These are phyloP conservation scores for Willowsia nigromaculata DNA, from an alignment of 2,888 invertebrate genomes.

Conservation along the genomic window DNA sequence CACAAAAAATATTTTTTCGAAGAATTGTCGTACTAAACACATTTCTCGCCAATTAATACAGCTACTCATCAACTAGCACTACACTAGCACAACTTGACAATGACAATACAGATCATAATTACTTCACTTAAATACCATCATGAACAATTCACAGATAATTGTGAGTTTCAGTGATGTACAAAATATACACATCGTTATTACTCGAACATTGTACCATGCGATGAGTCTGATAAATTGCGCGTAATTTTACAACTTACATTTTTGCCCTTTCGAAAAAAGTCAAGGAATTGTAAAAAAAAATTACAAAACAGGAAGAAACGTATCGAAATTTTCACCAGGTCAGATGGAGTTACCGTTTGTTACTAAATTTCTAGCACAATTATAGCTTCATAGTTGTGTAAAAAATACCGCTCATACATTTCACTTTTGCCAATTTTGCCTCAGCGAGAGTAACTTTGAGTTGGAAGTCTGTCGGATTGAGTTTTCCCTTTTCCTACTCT, in stretches of 20 bases:
- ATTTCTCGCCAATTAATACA: not conserved
- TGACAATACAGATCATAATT: not conserved
- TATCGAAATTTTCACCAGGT: too few species aligned
- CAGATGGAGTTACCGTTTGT: too few species aligned
- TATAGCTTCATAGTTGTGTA: too few species aligned
- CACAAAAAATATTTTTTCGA: too few species aligned
- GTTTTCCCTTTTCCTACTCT: slow-evolving; percentile 46
- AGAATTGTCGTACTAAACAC: too few species aligned
- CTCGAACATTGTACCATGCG: not conserved
- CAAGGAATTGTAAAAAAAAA: too few species aligned
- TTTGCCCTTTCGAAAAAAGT: too few species aligned
- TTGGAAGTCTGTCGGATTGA: slow-evolving; percentile 24
- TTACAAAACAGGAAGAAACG: too few species aligned
- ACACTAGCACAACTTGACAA: not conserved
- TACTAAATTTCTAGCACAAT: too few species aligned
- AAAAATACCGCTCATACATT: too few species aligned
- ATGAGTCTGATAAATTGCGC: not conserved
- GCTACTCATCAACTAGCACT: not conserved
- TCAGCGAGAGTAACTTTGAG: not conserved
- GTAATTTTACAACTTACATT: not conserved
- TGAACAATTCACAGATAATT: not conserved
- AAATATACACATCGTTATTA: not conserved
- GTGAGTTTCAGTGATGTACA: not conserved
- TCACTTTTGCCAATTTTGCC: too few species aligned
- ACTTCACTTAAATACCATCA: not conserved